These are phyloP conservation scores for Acipenser transmontanus DNA, from an alignment of 2,797 vertebrate species.

Conservation along the genomic window DNA sequence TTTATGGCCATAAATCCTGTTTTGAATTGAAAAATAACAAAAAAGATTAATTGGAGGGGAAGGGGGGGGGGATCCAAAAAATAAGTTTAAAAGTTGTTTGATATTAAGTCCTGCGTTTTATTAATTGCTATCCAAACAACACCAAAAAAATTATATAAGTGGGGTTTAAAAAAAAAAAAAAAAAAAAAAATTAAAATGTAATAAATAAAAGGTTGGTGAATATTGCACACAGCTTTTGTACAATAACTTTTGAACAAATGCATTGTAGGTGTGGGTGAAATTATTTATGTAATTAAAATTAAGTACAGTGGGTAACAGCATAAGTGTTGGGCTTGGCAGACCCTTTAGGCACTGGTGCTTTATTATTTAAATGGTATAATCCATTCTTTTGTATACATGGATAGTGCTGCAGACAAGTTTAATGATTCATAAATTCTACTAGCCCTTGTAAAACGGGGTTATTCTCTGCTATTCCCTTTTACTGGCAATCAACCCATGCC, in stretches of 20 bases:
- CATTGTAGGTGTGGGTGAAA: not conserved
- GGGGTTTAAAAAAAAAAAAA: slow-evolving; percentile 30
- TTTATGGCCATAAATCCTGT: not conserved
- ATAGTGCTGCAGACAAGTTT: too few relatives aligned
- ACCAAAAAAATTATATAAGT: not conserved
- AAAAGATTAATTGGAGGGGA: not conserved
- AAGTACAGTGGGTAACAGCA: not conserved
- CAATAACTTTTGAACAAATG: not conserved
- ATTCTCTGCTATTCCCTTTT: too few relatives aligned
- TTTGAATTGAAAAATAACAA: not conserved
- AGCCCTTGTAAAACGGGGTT: too few relatives aligned
- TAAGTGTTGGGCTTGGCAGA: too few relatives aligned
- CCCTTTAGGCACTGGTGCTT: too few relatives aligned
- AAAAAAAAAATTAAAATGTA: slow-evolving; percentile 23
- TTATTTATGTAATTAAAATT: not conserved
- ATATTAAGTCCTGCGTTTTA: too few relatives aligned
- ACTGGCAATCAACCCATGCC: too few relatives aligned
- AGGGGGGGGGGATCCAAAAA: not conserved
- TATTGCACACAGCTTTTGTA: slow-evolving; percentile 5
- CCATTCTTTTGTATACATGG: too few relatives aligned
- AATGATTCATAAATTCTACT: too few relatives aligned
- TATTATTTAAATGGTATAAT: too few relatives aligned
- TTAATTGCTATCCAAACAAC: not conserved
- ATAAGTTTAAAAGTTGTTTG: too few relatives aligned
- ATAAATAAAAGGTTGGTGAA: slow-evolving; percentile 19